These are phyloP conservation scores for Perognathus longimembris DNA, from an alignment of 2,113 vertebrate genomes.

Conservation along the genomic window DNA sequence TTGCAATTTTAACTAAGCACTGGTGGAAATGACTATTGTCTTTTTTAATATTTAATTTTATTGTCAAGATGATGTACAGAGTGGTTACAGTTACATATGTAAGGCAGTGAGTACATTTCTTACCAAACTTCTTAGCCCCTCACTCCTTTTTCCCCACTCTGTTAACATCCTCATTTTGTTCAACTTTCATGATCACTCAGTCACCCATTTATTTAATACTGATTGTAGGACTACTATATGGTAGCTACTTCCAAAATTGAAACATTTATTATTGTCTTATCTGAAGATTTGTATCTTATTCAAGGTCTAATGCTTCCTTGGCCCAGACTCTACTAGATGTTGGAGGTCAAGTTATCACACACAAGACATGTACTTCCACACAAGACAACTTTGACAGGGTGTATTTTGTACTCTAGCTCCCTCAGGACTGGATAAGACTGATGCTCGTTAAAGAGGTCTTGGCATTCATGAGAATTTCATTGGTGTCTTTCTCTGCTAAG, in stretches of 20 bases:
- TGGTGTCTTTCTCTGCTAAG: background rate
- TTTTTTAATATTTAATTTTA: too few species aligned
- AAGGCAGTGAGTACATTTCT: too few species aligned
- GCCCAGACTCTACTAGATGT: background rate
- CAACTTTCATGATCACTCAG: background rate
- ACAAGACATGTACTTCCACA: background rate
- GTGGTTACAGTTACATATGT: too few species aligned
- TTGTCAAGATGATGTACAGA: too few species aligned
- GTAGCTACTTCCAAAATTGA: fast-evolving
- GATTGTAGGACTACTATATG: background rate
- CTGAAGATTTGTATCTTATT: background rate
- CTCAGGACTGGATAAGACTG: background rate
- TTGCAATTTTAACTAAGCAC: background rate
- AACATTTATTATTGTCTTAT: background rate
- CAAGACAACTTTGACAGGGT: background rate
- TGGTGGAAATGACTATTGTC: background rate
- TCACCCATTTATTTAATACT: background rate
- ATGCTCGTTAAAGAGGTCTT: fast-evolving
- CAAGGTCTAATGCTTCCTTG: fast-evolving
- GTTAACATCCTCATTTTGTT: too few species aligned
- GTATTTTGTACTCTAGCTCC: background rate
- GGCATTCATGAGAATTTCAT: background rate
- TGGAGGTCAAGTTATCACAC: background rate
- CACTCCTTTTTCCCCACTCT: too few species aligned
- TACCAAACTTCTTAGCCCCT: too few species aligned